Evolutionary conservation across 2,888 invertebrate species (phyloP), one percentile per base, ranked within the genome.

Genomic region (Coleophora deauratella): DNA sequence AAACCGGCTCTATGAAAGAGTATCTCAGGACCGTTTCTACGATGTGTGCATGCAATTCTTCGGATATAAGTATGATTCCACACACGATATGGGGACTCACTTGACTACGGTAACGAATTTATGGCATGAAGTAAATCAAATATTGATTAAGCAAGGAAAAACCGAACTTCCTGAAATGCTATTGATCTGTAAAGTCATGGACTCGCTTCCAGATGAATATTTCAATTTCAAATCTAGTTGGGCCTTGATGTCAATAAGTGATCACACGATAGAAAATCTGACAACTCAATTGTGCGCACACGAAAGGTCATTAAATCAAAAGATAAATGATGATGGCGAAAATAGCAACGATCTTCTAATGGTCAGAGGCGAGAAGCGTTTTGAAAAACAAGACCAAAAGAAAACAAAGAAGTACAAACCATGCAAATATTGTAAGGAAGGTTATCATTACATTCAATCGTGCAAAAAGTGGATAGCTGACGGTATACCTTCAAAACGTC

Each of bases 141-240:
- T 27, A 3, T 35, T 34, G 13, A n/a, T n/a, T 30, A 41, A 27
- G 9, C 35, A 27, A 9, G 7, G 11, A 27, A 31, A 31, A 9
- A 4, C 1, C n/a, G 35, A 38, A 13, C 14, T 42, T 14, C 42
- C 42, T 1, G 41, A 42, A 10, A 4, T 39, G 11, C 27, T 28
- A 6, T 30, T 38, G 8, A 33, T 27, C 13, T 42, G 40, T 10
- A 40, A 40, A 27, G 35, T 33, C 8, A 12, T 40, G 7, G 41
- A 41, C 11, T 38, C 32, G 2, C 13, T 43, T 12, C 38, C 44
- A 1, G 44, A 44, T 28, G 31, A 41, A 14, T 45, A 38, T 15
- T 42, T 41, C 10, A 15, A 32, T 2, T 45, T 45, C 11, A 45
- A 39, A 27, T 45, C 44, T 8, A 42, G 44, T 35, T 45, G 44